A percentile compares a stretch with the other conserved stretches of the same genome.
Conservation (phyloP, 2,888 invertebrate genomes). For the Myathropa florea region DNA sequence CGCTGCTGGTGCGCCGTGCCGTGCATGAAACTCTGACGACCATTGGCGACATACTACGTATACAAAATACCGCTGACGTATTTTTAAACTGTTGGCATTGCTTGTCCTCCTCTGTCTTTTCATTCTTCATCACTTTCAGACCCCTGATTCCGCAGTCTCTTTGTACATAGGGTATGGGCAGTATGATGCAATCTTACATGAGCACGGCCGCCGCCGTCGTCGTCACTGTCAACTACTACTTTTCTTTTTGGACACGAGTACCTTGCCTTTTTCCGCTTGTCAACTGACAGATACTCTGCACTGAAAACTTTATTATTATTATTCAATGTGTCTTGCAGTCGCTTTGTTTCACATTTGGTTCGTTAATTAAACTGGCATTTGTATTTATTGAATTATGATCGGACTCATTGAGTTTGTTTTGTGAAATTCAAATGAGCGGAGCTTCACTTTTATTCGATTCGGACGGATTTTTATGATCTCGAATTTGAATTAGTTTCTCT, state of each 20-base stretch:
- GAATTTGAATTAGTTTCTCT: background rate
- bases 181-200: constrained; percentile 49
- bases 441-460: background rate
- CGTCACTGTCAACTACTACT: constrained; percentile 39
- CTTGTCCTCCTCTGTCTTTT: background rate
- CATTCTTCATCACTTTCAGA: background rate
- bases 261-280: background rate
- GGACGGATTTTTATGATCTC: constrained; percentile 4
- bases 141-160: background rate
- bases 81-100: constrained; percentile 41
- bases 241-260: background rate
- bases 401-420: constrained; percentile 16
- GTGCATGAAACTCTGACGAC: constrained; percentile 24
- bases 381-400: constrained; percentile 40
- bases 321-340: background rate
- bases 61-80: constrained; percentile 50
- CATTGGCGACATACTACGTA: constrained; percentile 30
- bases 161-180: background rate
- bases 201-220: background rate
- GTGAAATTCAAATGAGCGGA: constrained; percentile 8
- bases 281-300: constrained; percentile 5
- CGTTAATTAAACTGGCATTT: constrained; percentile 47
- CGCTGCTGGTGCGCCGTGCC: background rate
- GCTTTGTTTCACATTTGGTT: constrained; percentile 12
- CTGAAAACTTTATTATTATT: background rate